Percentiles rank a stretch among this genome's conserved stretches.
Evolutionary conservation across 2,888 invertebrate species (phyloP).

Genomic region (Clunio marinus): DNA sequence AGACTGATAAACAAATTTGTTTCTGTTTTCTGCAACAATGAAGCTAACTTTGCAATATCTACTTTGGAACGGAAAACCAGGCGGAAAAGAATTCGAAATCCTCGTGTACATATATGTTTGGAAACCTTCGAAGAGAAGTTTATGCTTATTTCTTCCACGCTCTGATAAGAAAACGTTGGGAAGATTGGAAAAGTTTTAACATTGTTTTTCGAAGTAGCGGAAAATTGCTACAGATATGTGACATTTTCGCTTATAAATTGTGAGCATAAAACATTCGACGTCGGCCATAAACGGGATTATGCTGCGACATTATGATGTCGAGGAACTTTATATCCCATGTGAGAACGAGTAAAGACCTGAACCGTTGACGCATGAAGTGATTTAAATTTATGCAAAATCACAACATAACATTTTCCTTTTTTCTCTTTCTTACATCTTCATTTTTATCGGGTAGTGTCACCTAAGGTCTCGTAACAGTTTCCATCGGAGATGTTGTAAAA

Average conservation of each 20-base stretch:
- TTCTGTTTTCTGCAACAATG: neutral
- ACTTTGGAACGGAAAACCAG: neutral
- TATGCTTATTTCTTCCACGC: neutral
- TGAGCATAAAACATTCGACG: neutral
- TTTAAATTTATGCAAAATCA: too few relatives aligned
- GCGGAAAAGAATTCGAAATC: too few relatives aligned
- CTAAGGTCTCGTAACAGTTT: too few relatives aligned
- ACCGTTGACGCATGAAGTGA: too few relatives aligned
- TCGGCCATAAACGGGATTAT: neutral
- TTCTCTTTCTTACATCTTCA: too few relatives aligned
- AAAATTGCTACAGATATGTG: neutral
- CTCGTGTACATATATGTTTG: too few relatives aligned
- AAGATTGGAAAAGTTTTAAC: conserved; percentile 15
- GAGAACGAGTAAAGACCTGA: too few relatives aligned
- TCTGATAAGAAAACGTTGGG: neutral
- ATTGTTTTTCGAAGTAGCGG: neutral
- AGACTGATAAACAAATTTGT: conserved; percentile 8
- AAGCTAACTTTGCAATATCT: too few relatives aligned
- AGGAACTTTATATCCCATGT: neutral
- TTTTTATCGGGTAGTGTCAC: too few relatives aligned
- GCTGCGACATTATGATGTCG: neutral
- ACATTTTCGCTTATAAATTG: neutral
- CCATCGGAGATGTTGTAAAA: too few relatives aligned
- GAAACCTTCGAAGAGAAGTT: neutral
- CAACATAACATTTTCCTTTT: too few relatives aligned